These are phyloP conservation scores for Ganaspis brasiliensis DNA, from an alignment of 2,888 invertebrate species.

Conservation along the genomic window DNA sequence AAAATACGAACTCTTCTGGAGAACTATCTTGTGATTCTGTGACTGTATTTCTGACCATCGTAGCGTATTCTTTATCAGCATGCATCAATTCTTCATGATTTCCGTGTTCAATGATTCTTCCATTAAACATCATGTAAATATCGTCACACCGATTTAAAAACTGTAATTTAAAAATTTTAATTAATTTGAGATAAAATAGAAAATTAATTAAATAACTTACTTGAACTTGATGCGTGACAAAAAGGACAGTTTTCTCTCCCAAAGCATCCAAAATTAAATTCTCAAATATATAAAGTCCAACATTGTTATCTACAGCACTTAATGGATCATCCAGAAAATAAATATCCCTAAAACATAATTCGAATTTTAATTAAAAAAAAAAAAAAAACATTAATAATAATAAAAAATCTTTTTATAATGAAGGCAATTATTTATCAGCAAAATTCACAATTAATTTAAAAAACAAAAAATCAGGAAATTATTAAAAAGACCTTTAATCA, in stretches of 20 bases:
- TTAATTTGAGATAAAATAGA: slow-evolving; percentile 10
- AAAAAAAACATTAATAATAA: slow-evolving; percentile 3
- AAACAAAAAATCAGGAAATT: no score
- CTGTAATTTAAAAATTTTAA: slow-evolving; percentile 70
- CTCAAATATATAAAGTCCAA: slow-evolving; percentile 82
- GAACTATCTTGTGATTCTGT: slow-evolving; percentile 51
- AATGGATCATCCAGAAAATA: slow-evolving; percentile 84
- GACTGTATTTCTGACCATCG: slow-evolving; percentile 68
- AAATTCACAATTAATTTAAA: no score
- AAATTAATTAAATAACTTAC: slow-evolving; percentile 64
- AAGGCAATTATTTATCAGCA: no score
- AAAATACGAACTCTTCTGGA: slow-evolving; percentile 47
- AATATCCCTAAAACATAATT: slow-evolving; percentile 82
- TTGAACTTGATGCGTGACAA: slow-evolving; percentile 85
- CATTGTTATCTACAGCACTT: slow-evolving; percentile 82
- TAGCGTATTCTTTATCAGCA: slow-evolving; percentile 74
- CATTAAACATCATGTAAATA: slow-evolving; percentile 83
- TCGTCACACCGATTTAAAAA: slow-evolving; percentile 83
- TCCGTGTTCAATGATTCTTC: slow-evolving; percentile 82
- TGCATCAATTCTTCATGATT: slow-evolving; percentile 82
- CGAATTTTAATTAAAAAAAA: background rate
- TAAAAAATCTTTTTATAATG: no score
- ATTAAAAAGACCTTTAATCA: no score
- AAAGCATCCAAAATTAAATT: slow-evolving; percentile 82
- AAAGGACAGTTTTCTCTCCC: slow-evolving; percentile 82